These are phyloP conservation scores for Cosmia pyralina DNA, from an alignment of 2,888 invertebrate genomes.

Conservation along the genomic window DNA sequence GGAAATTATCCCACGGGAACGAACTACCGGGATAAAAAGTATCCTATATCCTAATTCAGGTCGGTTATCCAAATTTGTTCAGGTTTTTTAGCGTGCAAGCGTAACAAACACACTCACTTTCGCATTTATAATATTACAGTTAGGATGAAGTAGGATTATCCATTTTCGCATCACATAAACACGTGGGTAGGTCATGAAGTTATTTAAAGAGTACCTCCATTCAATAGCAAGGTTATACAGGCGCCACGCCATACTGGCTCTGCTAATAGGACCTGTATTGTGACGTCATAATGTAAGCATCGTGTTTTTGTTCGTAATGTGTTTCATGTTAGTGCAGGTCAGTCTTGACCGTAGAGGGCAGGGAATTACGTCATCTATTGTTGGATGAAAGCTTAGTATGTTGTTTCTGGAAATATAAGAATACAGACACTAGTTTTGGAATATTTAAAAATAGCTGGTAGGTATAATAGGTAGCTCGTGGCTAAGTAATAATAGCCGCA, in stretches of 20 bases:
- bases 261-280: conserved; percentile 15
- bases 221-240: conserved; percentile 13
- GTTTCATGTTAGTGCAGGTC: conserved; percentile 36
- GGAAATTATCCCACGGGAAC: too few relatives aligned
- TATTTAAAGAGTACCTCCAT: neutral
- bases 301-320: conserved; percentile 27
- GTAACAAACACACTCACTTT: too few relatives aligned
- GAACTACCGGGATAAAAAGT: too few relatives aligned
- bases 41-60: too few relatives aligned
- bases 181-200: conserved; percentile 1
- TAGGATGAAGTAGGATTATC: neutral
- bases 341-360: conserved; percentile 12
- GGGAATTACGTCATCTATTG: neutral
- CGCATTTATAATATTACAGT: too few relatives aligned
- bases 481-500: too few relatives aligned
- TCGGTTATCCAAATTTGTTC: too few relatives aligned
- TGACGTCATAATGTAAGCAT: conserved; percentile 20
- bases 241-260: neutral
- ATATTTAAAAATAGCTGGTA: neutral
- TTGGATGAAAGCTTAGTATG: neutral
- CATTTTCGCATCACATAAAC: neutral
- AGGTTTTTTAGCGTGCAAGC: too few relatives aligned
- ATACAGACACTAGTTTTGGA: neutral
- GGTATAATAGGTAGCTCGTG: too few relatives aligned
- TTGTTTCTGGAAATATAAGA: neutral